Base-by-base conservation (phyloP, 2,888 invertebrate genomes). In the Lottia scabra region DNA sequence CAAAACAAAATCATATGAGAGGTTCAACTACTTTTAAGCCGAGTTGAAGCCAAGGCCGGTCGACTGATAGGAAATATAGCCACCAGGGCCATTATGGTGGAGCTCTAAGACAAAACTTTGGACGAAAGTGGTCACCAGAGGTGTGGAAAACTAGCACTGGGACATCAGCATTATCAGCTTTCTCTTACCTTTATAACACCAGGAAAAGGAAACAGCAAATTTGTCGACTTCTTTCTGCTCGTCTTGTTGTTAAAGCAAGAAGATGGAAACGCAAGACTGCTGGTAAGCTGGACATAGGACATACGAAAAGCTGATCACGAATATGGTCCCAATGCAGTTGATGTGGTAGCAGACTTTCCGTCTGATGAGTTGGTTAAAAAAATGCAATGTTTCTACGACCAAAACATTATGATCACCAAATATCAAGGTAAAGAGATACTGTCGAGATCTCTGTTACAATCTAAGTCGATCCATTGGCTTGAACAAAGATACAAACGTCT, bases 11-110 rank as follows among this genome's bases (percentile, higher is more conserved):
- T 76, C 5, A 16, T 73, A 8, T 63, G 63, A 27, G 73, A 77
- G 66, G 70, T 79, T 6, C 15, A n/a, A 6, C n/a, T 73, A 8
- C 23, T 77, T 63, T 65, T 78, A 38, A 70, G 75, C 45, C 48
- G 74, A 12, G 30, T 73, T 19, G 78, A 78, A 3, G 45, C 46
- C 13, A 79, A 78, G 71, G 46, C 68, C 64, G 69, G 67, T 1
- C 23, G 68, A 43, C 43, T 78, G 6, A 66, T 78, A 38, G 76
- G 75, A 1, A 76, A 77, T 46, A 68, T 72, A 46, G 75, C 75
- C 27, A 74, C 77, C 10, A 30, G 77, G 2, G 48, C 65, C 0
- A 77, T 66, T 77, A 72, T 75, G 78, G 74, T 45, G 77, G 70
- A 5, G 70, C 44, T n/a, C 48, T 75, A 16, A 43, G 71, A 1